Evolutionary conservation across 2,113 vertebrate genomes (phyloP).

Genomic region (Todiramphus saurophagus): DNA sequence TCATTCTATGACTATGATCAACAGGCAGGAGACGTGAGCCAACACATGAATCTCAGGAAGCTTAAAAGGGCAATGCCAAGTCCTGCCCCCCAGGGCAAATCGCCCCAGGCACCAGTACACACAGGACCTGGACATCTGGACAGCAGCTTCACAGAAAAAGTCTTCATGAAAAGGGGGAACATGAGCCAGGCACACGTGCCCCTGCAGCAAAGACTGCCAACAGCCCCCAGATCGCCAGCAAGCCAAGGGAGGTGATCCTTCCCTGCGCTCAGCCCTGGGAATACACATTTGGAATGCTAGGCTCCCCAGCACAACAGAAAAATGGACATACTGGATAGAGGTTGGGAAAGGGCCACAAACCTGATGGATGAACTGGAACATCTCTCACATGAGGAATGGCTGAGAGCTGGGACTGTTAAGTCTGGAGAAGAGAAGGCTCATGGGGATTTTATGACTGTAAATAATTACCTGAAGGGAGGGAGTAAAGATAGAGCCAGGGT

Average conservation of each 20-base stretch:
- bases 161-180: background rate
- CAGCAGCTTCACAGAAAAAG: background rate
- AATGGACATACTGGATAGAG: background rate
- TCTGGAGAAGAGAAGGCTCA: background rate
- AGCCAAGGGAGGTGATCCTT: background rate
- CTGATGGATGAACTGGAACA: background rate
- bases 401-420: background rate
- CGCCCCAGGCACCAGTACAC: background rate
- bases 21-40: background rate
- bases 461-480: background rate
- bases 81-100: background rate
- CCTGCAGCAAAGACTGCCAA: background rate
- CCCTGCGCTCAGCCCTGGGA: background rate
- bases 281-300: background rate
- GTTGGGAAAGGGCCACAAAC: background rate
- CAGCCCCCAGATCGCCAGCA: background rate
- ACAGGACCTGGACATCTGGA: background rate
- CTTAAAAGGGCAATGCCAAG: background rate
- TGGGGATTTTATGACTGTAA: background rate
- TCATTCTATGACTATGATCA: background rate
- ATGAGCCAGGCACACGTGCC: fast-evolving
- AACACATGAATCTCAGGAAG: background rate
- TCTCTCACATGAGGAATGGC: background rate
- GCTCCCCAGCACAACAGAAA: background rate
- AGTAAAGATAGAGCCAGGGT: background rate